Evolutionary conservation across 2,888 invertebrate genomes (phyloP).

Genomic region (Portevinia maculata): DNA sequence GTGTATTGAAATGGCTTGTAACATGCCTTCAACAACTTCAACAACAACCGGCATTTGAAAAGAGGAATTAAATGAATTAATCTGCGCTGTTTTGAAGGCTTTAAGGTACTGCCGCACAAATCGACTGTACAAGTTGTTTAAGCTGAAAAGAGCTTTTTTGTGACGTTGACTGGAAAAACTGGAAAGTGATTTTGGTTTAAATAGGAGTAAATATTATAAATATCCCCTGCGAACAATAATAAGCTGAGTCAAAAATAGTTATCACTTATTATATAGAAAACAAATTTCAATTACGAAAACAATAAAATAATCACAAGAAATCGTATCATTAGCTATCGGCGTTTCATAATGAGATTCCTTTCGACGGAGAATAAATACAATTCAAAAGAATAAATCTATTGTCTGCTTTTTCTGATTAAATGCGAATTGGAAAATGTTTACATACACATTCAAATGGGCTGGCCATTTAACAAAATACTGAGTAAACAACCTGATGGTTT

Average conservation of each 20-base stretch:
- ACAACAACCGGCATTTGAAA: slow-evolving; percentile 22
- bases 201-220: not conserved
- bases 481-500: not conserved
- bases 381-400: no score
- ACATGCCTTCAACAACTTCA: slow-evolving; percentile 25
- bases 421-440: not conserved
- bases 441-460: not conserved
- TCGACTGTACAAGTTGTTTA: not conserved
- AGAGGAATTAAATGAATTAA: not conserved
- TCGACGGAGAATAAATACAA: not conserved
- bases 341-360: not conserved
- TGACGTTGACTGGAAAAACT: slow-evolving; percentile 25
- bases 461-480: not conserved
- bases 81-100: slow-evolving; percentile 19
- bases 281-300: not conserved
- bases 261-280: no score
- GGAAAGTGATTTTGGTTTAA: not conserved
- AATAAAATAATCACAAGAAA: not conserved
- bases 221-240: no score
- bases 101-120: slow-evolving; percentile 20
- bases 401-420: not conserved
- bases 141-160: slow-evolving; percentile 27
- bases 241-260: no score
- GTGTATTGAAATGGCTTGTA: not conserved
- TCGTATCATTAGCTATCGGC: not conserved